These are phyloP conservation scores for Drosophila affinis DNA, from an alignment of 2,888 invertebrate genomes.

Conservation along the genomic window DNA sequence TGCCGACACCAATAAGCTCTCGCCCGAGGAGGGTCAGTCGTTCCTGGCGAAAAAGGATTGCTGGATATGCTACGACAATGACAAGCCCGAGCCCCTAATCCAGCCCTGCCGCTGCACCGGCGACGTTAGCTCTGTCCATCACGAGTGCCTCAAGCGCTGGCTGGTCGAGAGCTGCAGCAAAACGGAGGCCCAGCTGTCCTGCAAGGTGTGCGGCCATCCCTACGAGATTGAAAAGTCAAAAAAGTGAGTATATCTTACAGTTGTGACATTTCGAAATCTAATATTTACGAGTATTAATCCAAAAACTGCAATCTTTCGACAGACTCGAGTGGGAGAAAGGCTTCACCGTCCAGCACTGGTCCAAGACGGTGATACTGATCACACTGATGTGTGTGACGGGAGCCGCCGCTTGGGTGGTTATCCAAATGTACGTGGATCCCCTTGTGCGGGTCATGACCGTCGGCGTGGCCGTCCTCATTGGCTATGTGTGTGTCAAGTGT, in stretches of 20 bases:
- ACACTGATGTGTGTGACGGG: slow-evolving; percentile 91
- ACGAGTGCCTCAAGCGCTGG: slow-evolving; percentile 95
- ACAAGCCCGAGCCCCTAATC: slow-evolving; percentile 92
- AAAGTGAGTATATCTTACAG: slow-evolving; percentile 83
- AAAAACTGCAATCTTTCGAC: not conserved
- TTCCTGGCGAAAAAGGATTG: slow-evolving; percentile 89
- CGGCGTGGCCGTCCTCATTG: slow-evolving; percentile 91
- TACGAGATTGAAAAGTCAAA: slow-evolving; percentile 91
- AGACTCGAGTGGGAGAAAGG: slow-evolving; percentile 93
- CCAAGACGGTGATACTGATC: slow-evolving; percentile 91
- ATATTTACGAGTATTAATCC: not conserved
- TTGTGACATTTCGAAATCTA: not conserved
- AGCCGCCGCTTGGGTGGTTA: slow-evolving; percentile 91
- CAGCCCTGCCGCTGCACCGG: slow-evolving; percentile 95
- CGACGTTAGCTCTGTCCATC: slow-evolving; percentile 96
- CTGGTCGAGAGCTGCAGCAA: slow-evolving; percentile 93
- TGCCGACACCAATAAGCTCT: slow-evolving; percentile 82
- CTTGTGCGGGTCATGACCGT: slow-evolving; percentile 91
- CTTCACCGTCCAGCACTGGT: slow-evolving; percentile 92
- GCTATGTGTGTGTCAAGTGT: slow-evolving; percentile 94
- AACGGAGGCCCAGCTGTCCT: slow-evolving; percentile 88
- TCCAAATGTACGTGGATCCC: slow-evolving; percentile 91
- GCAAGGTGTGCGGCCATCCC: slow-evolving; percentile 93
- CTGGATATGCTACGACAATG: slow-evolving; percentile 96
- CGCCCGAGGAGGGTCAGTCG: slow-evolving; percentile 85